Percentiles rank a stretch among this genome's conserved stretches.
Conservation (phyloP, 2,797 vertebrate genomes). For the Pitangus sulphuratus region DNA sequence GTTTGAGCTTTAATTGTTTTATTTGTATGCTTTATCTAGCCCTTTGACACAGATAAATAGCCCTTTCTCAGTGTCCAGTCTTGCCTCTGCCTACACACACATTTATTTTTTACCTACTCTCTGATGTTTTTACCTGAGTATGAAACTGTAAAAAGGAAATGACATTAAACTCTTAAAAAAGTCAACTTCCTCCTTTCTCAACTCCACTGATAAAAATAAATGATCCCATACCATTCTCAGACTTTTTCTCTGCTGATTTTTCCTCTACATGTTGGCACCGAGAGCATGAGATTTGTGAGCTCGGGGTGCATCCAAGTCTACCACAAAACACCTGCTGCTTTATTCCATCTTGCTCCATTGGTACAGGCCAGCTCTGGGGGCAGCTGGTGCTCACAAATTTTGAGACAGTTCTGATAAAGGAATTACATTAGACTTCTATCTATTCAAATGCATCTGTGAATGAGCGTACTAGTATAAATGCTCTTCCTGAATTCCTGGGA, state of each 20-base stretch:
- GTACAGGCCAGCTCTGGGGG: slow-evolving; percentile 41
- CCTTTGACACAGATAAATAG: not conserved
- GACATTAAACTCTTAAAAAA: slow-evolving; percentile 2
- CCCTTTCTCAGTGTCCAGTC: not conserved
- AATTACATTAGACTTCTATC: slow-evolving; percentile 35
- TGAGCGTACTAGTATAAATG: slow-evolving; percentile 15
- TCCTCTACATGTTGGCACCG: slow-evolving; percentile 13
- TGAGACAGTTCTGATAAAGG: slow-evolving; percentile 34
- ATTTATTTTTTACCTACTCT: not conserved
- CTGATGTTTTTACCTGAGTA: not conserved
- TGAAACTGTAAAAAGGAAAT: not conserved
- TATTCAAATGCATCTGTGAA: slow-evolving; percentile 55
- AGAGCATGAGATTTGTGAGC: slow-evolving; percentile 44
- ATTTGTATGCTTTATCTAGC: not conserved
- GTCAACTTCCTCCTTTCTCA: not conserved
- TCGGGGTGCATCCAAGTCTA: slow-evolving; percentile 32
- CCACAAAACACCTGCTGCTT: slow-evolving; percentile 60
- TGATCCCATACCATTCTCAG: not conserved
- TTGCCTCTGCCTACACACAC: not conserved
- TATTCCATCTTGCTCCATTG: slow-evolving; percentile 24
- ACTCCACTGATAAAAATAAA: not conserved
- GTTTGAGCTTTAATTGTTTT: not conserved
- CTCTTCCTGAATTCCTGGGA: slow-evolving; percentile 37
- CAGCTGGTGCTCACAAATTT: slow-evolving; percentile 53
- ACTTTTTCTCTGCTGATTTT: slow-evolving; percentile 16